Evolutionary conservation across 2,797 vertebrate species (phyloP), one percentile per base, ranked within the genome.

Genomic region (Hephaestus fuliginosus): DNA sequence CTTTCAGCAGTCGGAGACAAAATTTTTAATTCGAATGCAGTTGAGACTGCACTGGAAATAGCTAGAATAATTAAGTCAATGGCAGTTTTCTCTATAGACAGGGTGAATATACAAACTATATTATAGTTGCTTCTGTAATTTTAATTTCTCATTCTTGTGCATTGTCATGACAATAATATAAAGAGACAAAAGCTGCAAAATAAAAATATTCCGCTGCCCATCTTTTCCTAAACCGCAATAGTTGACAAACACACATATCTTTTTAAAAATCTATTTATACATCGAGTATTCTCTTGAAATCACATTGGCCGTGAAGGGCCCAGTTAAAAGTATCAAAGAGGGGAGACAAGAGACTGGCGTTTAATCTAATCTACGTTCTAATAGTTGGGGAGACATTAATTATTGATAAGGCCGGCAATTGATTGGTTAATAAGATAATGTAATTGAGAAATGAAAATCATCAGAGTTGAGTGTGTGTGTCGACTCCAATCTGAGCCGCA

Each of bases 401-500:
- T 96, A 95, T 96, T 95, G 95, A 96, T 96, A 96, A 95, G 94
- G 86, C 92, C 36, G 22, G 91, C 93, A 95, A 95, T 94, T 95
- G 95, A 96, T 96, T 96, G 95, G 95, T 94, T 95, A 95, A 95
- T 94, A 94, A 95, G 95, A 95, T 96, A 95, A 96, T 95, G 95
- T 96, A 96, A 96, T 95, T 95, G 95, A 95, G 95, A 95, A 96
- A 96, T 95, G 94, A 95, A 96, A 95, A 95, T 95, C 93, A 95
- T 93, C 93, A 93, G 90, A 92, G 89, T 91, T 88, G 89, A 88
- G 85, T 80, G 85, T 89, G 89, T 87, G 93, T 88, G 90, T 90
- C 81, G 77, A 78, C 87, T 91, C 86, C 86, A 86, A 85, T 91
- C 80, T 79, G 90, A 89, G 89, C 79, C 73, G 64, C 76, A 80